Percentiles rank a stretch among this genome's conserved stretches.
Evolutionary conservation across 2,113 vertebrate genomes (phyloP).

Genomic region (Hoplias malabaricus): DNA sequence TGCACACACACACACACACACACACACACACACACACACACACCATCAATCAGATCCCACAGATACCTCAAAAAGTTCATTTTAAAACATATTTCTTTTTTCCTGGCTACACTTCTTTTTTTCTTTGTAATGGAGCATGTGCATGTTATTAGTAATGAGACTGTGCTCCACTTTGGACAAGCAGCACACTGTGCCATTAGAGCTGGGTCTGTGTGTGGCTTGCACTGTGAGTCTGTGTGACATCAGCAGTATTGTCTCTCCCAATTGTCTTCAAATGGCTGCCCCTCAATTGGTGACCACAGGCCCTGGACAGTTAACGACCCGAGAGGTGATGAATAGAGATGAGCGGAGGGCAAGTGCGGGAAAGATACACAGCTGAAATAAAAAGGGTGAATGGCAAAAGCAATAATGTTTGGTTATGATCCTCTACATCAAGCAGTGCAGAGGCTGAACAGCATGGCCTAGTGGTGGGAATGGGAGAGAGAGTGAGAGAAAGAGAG

Average conservation of each 20-base stretch:
- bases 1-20: constrained; percentile 23
- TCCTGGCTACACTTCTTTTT: constrained; percentile 33
- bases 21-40: constrained; percentile 19
- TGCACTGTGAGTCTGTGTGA: constrained; percentile 43
- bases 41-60: constrained; percentile 1
- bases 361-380: constrained; percentile 7
- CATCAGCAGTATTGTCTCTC: constrained; percentile 66
- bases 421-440: not conserved
- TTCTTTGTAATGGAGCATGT: constrained; percentile 50
- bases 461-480: not conserved
- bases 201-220: constrained; percentile 52
- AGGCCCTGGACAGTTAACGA: constrained; percentile 45
- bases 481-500: too few relatives aligned
- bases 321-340: constrained; percentile 48
- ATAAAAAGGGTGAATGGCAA: not conserved
- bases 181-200: constrained; percentile 63
- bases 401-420: not conserved
- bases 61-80: constrained; percentile 17
- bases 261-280: constrained; percentile 60
- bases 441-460: not conserved
- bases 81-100: constrained; percentile 5
- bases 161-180: constrained; percentile 47
- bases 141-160: constrained; percentile 14
- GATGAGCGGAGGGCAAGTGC: constrained; percentile 24
- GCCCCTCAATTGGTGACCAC: constrained; percentile 58